These are phyloP conservation scores for Anolis apletophallus DNA, from an alignment of 2,797 vertebrate genomes.

Conservation along the genomic window DNA sequence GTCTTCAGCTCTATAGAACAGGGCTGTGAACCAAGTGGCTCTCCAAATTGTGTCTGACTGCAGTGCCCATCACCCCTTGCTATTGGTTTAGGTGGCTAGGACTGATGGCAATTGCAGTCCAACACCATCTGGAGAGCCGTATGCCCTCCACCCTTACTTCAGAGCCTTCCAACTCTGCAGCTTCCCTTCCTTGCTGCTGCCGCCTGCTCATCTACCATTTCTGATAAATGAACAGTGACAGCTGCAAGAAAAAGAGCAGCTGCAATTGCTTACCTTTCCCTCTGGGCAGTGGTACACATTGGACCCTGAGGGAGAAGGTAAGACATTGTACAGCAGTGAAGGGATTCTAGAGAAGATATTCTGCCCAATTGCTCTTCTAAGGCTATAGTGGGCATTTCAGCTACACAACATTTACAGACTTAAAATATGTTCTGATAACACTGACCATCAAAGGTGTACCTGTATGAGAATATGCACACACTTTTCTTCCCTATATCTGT, in stretches of 20 bases:
- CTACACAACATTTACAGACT: not conserved
- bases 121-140: too few relatives aligned
- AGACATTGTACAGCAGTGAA: not conserved
- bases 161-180: not conserved
- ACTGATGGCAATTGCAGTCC: too few relatives aligned
- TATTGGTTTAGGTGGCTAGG: too few relatives aligned
- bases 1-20: not conserved
- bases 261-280: not conserved
- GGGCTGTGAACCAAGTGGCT: too few relatives aligned
- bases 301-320: not conserved
- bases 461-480: not conserved
- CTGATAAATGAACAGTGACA: slow-evolving; percentile 4
- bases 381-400: not conserved
- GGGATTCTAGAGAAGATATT: not conserved
- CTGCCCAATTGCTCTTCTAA: not conserved
- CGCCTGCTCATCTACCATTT: not conserved
- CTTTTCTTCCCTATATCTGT: not conserved
- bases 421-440: not conserved
- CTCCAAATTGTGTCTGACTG: too few relatives aligned
- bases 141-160: too few relatives aligned
- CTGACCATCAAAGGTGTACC: not conserved
- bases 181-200: not conserved
- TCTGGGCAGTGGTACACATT: not conserved
- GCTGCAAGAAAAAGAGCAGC: not conserved
- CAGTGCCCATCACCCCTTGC: too few relatives aligned